Percentiles rank a stretch among this genome's conserved stretches.
These are phyloP conservation scores for Lasius fuliginosus DNA, from an alignment of 2,888 invertebrate species.

Conservation along the genomic window DNA sequence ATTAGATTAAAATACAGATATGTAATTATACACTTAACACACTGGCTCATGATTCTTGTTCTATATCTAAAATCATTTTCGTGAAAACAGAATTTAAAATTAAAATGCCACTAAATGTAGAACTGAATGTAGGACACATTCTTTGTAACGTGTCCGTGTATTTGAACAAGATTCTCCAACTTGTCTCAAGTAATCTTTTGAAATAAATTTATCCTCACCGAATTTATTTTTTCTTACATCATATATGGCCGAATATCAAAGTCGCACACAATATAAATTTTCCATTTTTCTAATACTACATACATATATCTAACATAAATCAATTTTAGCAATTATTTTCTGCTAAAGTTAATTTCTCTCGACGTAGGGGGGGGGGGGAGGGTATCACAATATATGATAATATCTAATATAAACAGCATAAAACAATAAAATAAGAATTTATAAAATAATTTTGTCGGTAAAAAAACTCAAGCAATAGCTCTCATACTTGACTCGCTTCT, in stretches of 20 bases:
- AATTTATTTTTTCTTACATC: not conserved
- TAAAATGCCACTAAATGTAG: not conserved
- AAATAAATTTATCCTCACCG: not conserved
- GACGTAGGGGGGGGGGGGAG: not conserved
- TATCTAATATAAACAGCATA: not conserved
- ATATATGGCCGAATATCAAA: not conserved
- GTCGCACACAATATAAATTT: not conserved
- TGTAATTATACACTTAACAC: not conserved
- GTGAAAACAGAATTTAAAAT: not conserved
- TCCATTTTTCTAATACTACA: not conserved
- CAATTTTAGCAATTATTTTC: not conserved
- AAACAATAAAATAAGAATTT: not conserved
- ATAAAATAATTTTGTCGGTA: not conserved
- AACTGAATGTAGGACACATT: not conserved
- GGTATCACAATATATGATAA: not conserved
- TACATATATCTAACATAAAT: not conserved
- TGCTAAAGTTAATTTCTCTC: not conserved
- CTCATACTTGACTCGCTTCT: conserved; percentile 51
- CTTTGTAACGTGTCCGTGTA: not conserved
- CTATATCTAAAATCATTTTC: not conserved
- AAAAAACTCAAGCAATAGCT: not conserved
- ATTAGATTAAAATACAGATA: not conserved
- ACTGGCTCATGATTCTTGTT: not conserved
- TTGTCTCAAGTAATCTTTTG: not conserved
- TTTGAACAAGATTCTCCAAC: not conserved